These are phyloP conservation scores for Hydrocynus forskahlii DNA, from an alignment of 2,797 vertebrate species.

Conservation along the genomic window DNA sequence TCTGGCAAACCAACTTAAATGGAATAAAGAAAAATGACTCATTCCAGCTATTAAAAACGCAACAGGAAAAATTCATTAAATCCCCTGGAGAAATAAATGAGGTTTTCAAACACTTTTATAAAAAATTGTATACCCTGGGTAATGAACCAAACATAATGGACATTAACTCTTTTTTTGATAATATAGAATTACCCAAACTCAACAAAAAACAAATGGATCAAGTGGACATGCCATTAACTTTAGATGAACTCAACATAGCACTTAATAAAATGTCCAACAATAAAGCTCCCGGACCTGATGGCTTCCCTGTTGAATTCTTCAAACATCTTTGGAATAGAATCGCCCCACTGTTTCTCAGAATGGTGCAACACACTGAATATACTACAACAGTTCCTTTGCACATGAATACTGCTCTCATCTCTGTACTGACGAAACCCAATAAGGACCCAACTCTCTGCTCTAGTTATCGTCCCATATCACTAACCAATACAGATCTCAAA, in stretches of 20 bases:
- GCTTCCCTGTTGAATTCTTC: slow-evolving; percentile 12
- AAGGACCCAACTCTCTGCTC: no score
- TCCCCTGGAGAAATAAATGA: not conserved
- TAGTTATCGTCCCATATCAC: no score
- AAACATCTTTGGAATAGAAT: slow-evolving; percentile 14
- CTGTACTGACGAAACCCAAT: no score
- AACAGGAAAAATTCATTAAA: not conserved
- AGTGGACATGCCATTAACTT: not conserved
- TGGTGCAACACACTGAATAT: not conserved
- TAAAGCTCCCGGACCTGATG: slow-evolving; percentile 2
- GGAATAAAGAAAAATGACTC: slow-evolving; percentile 3
- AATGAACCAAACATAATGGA: not conserved
- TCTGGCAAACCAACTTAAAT: slow-evolving; percentile 27
- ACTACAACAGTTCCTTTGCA: no score
- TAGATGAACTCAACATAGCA: not conserved
- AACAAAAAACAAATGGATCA: not conserved
- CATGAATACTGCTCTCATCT: no score
- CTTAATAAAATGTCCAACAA: not conserved
- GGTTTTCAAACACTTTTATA: not conserved
- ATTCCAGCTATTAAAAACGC: not conserved
- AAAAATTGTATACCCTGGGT: not conserved
- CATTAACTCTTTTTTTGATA: not conserved
- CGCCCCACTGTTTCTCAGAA: not conserved
- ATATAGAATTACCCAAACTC: not conserved
- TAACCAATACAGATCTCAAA: not conserved